These are phyloP conservation scores for Bradypodion pumilum DNA, from an alignment of 2,797 vertebrate species.

Conservation along the genomic window DNA sequence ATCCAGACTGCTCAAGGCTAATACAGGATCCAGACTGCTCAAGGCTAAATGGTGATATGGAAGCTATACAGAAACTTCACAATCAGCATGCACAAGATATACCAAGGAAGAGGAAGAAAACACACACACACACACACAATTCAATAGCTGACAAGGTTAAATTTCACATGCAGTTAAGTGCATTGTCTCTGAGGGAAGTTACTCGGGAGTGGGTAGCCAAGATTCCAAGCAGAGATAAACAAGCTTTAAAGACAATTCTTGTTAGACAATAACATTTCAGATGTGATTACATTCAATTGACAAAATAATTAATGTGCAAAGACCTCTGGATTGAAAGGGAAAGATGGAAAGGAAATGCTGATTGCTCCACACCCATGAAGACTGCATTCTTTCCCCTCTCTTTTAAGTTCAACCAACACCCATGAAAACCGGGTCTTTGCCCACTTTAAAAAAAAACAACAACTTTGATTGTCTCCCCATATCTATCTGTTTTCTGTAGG, in stretches of 20 bases:
- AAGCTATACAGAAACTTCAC: slow-evolving; percentile 66
- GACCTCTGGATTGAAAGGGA: slow-evolving; percentile 72
- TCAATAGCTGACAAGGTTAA: slow-evolving; percentile 73
- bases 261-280: slow-evolving; percentile 77
- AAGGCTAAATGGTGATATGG: slow-evolving; percentile 66
- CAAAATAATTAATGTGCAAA: slow-evolving; percentile 79
- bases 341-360: slow-evolving; percentile 73
- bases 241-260: slow-evolving; percentile 79
- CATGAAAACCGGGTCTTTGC: too few relatives aligned
- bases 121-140: slow-evolving; percentile 65
- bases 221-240: slow-evolving; percentile 77
- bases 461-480: slow-evolving; percentile 46
- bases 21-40: slow-evolving; percentile 33
- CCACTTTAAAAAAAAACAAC: too few relatives aligned
- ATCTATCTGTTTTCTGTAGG: slow-evolving; percentile 37
- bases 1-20: slow-evolving; percentile 54
- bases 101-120: slow-evolving; percentile 76
- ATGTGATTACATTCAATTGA: slow-evolving; percentile 80
- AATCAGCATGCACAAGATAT: slow-evolving; percentile 68
- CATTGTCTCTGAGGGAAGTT: slow-evolving; percentile 74
- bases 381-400: neutral
- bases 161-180: slow-evolving; percentile 71
- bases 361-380: slow-evolving; percentile 45
- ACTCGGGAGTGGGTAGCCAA: slow-evolving; percentile 69
- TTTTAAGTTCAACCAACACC: too few relatives aligned